Conservation (phyloP, 2,797 vertebrate genomes). For the Oreochromis mossambicus region DNA sequence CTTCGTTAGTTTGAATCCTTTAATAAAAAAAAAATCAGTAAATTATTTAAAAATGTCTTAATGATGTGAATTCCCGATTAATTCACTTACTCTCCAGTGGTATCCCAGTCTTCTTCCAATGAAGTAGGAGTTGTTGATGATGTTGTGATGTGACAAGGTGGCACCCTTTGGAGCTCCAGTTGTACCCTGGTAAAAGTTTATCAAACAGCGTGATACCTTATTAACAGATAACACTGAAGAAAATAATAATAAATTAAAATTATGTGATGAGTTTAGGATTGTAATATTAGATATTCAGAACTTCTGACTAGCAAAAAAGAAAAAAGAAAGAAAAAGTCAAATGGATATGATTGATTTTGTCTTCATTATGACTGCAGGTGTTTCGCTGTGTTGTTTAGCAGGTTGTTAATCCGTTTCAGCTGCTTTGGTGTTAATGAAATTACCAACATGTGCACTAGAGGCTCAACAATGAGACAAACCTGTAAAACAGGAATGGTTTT, state of each 20-base stretch:
- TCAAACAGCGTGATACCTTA: background rate
- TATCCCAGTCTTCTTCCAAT: conserved; percentile 75
- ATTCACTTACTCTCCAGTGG: conserved; percentile 31
- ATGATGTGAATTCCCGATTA: background rate
- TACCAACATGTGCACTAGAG: background rate
- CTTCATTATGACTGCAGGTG: background rate
- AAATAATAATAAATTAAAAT: background rate
- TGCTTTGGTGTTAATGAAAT: background rate
- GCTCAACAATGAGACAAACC: background rate
- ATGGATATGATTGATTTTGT: background rate
- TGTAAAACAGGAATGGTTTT: background rate
- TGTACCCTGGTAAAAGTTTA: conserved; percentile 80
- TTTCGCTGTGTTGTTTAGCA: background rate
- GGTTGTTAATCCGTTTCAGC: background rate
- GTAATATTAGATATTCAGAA: accelerated
- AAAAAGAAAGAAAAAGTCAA: background rate
- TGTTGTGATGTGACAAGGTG: conserved; percentile 89
- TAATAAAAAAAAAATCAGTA: background rate
- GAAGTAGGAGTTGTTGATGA: conserved; percentile 85
- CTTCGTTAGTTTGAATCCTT: background rate
- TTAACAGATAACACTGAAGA: background rate
- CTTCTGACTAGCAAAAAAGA: accelerated
- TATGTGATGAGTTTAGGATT: background rate
- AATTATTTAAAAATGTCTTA: background rate
- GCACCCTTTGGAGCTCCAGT: conserved; percentile 94